Conservation (phyloP, 2,113 vertebrate genomes). For the Halichoeres trimaculatus region DNA sequence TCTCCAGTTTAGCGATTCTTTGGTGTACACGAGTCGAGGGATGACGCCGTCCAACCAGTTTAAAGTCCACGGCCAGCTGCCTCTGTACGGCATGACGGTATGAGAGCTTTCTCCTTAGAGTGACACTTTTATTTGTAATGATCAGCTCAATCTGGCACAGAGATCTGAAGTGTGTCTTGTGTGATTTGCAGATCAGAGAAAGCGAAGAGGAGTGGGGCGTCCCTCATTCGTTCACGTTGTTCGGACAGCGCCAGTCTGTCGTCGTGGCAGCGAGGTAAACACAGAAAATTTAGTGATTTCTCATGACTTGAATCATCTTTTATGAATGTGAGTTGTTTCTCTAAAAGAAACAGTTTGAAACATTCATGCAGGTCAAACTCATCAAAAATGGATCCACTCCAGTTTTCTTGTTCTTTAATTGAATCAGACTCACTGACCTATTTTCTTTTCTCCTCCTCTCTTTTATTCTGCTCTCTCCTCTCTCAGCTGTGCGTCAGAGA, state of each 20-base stretch:
- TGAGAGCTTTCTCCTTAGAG: constrained; percentile 41
- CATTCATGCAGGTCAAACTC: constrained; percentile 33
- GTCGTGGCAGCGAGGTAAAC: constrained; percentile 93
- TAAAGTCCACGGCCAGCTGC: constrained; percentile 94
- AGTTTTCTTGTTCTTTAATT: constrained; percentile 1
- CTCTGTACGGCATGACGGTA: constrained; percentile 94
- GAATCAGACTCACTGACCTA: neutral
- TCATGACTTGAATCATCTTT: neutral
- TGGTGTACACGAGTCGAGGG: constrained; percentile 95
- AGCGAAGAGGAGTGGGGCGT: constrained; percentile 97
- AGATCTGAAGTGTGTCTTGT: too few relatives aligned
- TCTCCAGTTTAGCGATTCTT: constrained; percentile 91
- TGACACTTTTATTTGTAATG: neutral
- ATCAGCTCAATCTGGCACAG: neutral
- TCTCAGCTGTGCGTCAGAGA: constrained; percentile 88
- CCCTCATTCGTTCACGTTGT: constrained; percentile 93
- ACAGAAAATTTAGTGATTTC: neutral
- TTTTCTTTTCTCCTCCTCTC: constrained; percentile 15
- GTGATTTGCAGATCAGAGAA: constrained; percentile 86
- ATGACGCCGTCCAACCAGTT: constrained; percentile 95
- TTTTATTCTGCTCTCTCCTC: neutral
- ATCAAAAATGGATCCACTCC: constrained; percentile 16
- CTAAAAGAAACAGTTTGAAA: constrained; percentile 42
- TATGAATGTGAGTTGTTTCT: constrained; percentile 3
- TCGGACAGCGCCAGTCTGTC: constrained; percentile 91